phyloP scores from a whole-genome alignment of 2,113 vertebrate species.

The Engystomops pustulosus region DNA sequence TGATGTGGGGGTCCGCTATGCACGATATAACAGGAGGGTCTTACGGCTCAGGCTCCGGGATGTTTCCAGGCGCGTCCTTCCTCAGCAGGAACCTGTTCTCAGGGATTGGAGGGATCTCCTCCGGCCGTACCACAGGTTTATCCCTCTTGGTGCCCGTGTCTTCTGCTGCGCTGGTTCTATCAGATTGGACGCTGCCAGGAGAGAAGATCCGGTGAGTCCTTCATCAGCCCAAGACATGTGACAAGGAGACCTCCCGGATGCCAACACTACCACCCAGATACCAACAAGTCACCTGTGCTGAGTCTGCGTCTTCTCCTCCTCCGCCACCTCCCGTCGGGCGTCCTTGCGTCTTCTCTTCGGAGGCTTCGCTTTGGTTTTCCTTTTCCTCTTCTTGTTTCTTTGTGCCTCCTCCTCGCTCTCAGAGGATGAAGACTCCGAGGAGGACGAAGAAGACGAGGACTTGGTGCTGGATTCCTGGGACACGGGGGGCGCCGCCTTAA shows the following conservation, averaged over 20 bases:
- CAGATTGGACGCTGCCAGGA: constrained; percentile 70
- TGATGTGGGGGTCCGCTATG: too few relatives aligned
- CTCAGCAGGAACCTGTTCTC: constrained; percentile 95
- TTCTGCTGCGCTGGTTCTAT: constrained; percentile 72
- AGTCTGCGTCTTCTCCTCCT: constrained; percentile 64
- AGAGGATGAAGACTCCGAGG: constrained; percentile 75
- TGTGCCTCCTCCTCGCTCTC: constrained; percentile 82
- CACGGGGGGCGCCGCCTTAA: constrained; percentile 77
- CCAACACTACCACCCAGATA: constrained; percentile 37
- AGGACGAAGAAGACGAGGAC: constrained; percentile 74
- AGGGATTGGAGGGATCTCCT: constrained; percentile 97
- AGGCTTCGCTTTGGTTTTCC: constrained; percentile 77
- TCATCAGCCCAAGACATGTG: too few relatives aligned
- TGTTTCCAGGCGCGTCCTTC: constrained; percentile 81
- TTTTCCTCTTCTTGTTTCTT: constrained; percentile 76
- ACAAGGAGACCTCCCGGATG: background rate
- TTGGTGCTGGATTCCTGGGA: constrained; percentile 74
- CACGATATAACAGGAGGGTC: constrained; percentile 39
- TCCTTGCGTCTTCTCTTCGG: constrained; percentile 80
- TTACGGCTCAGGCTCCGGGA: constrained; percentile 83
- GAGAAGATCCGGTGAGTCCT: background rate
- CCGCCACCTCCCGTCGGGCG: constrained; percentile 71
- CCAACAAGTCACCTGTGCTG: constrained; percentile 78
- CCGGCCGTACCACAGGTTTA: constrained; percentile 92
- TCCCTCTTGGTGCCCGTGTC: constrained; percentile 83